These are phyloP conservation scores for Sebastes hubbsi DNA, from an alignment of 2,797 vertebrate species.

Conservation along the genomic window DNA sequence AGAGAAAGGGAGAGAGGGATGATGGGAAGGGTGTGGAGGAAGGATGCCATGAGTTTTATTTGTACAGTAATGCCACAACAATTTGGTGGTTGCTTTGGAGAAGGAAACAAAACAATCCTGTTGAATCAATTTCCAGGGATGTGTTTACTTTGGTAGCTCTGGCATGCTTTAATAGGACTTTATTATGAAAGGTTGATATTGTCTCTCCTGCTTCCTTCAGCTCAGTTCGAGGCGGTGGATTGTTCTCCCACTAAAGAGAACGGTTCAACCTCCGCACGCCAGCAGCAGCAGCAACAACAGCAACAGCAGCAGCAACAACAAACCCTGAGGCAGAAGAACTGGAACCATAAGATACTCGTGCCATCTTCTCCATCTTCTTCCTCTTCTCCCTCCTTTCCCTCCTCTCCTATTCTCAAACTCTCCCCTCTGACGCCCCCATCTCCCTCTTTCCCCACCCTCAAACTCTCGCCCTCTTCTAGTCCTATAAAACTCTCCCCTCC, in stretches of 20 bases:
- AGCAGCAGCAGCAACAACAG: conserved; percentile 41
- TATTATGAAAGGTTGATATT: conserved; percentile 50
- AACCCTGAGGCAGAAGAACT: conserved; percentile 88
- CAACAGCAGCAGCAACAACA: conserved; percentile 66
- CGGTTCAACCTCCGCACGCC: conserved; percentile 42
- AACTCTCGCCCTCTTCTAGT: conserved; percentile 58
- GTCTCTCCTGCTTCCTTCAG: conserved; percentile 74
- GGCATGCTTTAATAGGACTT: conserved; percentile 43
- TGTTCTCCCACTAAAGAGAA: conserved; percentile 84
- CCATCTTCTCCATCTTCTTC: conserved; percentile 63
- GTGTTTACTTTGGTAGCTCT: conserved; percentile 57
- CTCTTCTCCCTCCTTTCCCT: conserved; percentile 68
- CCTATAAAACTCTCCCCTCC: conserved; percentile 62
- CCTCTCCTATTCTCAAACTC: conserved; percentile 73
- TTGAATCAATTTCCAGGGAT: conserved; percentile 54
- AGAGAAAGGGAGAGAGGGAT: conserved; percentile 47
- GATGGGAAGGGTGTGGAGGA: conserved; percentile 58
- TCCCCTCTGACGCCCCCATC: conserved; percentile 63
- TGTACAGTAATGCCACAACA: conserved; percentile 56
- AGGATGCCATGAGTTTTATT: conserved; percentile 62
- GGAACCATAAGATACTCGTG: conserved; percentile 90
- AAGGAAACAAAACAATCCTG: conserved; percentile 55
- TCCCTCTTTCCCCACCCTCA: conserved; percentile 60
- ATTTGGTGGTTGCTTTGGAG: conserved; percentile 58
- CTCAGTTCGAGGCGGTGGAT: conserved; percentile 92